Percentiles rank a stretch among this genome's conserved stretches.
Evolutionary conservation across 2,888 invertebrate species (phyloP).

Genomic region (Clepsis dumicolana): DNA sequence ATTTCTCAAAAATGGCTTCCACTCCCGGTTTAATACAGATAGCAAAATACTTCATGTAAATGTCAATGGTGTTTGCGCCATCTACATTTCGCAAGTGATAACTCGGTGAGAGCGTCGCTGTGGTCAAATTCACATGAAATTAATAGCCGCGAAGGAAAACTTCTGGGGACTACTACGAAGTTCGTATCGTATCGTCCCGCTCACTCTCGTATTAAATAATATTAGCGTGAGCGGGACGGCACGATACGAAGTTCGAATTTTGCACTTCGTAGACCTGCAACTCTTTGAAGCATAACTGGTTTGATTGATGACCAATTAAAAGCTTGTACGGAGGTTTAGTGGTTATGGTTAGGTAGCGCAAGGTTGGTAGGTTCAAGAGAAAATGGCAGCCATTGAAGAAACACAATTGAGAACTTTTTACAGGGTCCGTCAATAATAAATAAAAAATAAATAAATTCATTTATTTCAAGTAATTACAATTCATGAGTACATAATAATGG

Average conservation of each 20-base stretch:
- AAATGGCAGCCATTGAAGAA: too few relatives aligned
- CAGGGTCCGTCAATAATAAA: too few relatives aligned
- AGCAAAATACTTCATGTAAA: slow-evolving; percentile 5
- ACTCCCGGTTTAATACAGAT: slow-evolving; percentile 2
- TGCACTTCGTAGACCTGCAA: too few relatives aligned
- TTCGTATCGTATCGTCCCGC: too few relatives aligned
- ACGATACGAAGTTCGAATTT: too few relatives aligned
- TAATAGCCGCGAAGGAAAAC: slow-evolving; percentile 41
- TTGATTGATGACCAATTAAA: slow-evolving; percentile 2
- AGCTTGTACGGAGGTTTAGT: neutral
- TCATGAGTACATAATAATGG: too few relatives aligned
- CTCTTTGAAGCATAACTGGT: slow-evolving; percentile 19
- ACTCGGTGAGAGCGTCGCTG: slow-evolving; percentile 36
- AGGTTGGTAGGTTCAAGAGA: neutral
- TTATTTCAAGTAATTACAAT: too few relatives aligned
- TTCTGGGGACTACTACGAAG: slow-evolving; percentile 10
- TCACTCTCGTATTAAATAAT: too few relatives aligned
- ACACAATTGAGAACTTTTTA: too few relatives aligned
- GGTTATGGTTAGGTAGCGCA: neutral
- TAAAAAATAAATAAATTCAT: too few relatives aligned
- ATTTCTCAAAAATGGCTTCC: neutral
- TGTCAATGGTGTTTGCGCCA: slow-evolving; percentile 23
- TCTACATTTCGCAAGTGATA: slow-evolving; percentile 37
- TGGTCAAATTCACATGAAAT: slow-evolving; percentile 37
- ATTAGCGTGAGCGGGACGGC: too few relatives aligned